These are phyloP conservation scores for Isoperla grammatica DNA, from an alignment of 2,888 invertebrate genomes.

Conservation along the genomic window DNA sequence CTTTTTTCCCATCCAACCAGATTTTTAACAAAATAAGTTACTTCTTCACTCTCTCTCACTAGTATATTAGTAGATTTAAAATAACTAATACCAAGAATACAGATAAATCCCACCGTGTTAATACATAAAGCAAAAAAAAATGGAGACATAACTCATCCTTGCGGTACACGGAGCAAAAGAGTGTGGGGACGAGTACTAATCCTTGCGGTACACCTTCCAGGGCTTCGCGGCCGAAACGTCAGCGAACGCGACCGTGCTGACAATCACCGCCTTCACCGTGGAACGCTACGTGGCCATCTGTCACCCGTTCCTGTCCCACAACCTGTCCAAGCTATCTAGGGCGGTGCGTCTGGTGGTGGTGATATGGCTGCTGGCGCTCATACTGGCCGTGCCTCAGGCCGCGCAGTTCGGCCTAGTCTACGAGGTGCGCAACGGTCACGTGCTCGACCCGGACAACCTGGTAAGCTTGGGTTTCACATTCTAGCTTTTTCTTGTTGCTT, in stretches of 20 bases:
- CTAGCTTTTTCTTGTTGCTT: too few relatives aligned
- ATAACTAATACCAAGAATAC: too few relatives aligned
- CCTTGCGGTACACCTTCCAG: neutral
- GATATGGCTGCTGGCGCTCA: conserved; percentile 73
- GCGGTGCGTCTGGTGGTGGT: conserved; percentile 65
- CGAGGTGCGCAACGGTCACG: neutral
- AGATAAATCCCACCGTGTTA: too few relatives aligned
- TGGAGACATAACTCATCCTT: too few relatives aligned
- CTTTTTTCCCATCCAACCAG: too few relatives aligned
- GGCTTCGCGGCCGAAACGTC: conserved; percentile 42
- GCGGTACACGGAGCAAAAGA: too few relatives aligned
- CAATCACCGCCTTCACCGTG: conserved; percentile 15
- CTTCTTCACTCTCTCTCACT: too few relatives aligned
- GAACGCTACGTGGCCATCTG: conserved; percentile 61
- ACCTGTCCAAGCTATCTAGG: conserved; percentile 75
- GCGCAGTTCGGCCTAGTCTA: conserved; percentile 70
- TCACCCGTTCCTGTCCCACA: conserved; percentile 72
- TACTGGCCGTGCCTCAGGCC: conserved; percentile 71
- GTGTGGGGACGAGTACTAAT: too few relatives aligned
- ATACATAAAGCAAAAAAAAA: too few relatives aligned
- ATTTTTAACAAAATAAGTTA: too few relatives aligned
- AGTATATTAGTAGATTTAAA: too few relatives aligned
- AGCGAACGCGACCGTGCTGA: conserved; percentile 29
- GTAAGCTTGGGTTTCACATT: too few relatives aligned
- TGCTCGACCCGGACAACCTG: neutral